A percentile compares a stretch with the other conserved stretches of the same genome.
These are phyloP conservation scores for Bovichtus diacanthus DNA, from an alignment of 2,797 vertebrate species.

Conservation along the genomic window DNA sequence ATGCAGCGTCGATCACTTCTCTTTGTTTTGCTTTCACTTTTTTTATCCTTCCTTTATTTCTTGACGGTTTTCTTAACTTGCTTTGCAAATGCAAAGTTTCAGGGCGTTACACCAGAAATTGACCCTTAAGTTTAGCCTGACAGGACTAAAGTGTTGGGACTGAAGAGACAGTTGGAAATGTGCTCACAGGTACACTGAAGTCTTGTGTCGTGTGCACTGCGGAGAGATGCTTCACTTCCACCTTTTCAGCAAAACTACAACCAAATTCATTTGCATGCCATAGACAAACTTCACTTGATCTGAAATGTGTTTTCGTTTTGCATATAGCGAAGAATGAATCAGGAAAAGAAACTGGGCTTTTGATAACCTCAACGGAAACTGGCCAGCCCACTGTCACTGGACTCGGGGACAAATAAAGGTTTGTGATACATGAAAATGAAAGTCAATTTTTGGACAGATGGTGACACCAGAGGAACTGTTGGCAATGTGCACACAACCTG, in stretches of 20 bases:
- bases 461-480: not conserved
- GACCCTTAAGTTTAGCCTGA: not conserved
- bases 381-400: not conserved
- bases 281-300: constrained; percentile 13
- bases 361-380: constrained; percentile 9
- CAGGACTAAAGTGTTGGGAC: too few relatives aligned
- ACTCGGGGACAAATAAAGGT: not conserved
- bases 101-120: not conserved
- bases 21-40: constrained; percentile 10
- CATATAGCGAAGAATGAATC: constrained; percentile 7
- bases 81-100: not conserved
- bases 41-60: not conserved
- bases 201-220: not conserved
- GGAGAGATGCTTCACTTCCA: not conserved
- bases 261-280: constrained; percentile 32
- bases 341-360: constrained; percentile 1
- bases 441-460: not conserved
- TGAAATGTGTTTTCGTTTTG: constrained; percentile 5
- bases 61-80: constrained; percentile 13
- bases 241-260: constrained; percentile 10
- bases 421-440: constrained; percentile 11
- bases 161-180: not conserved
- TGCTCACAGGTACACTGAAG: not conserved
- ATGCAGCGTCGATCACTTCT: constrained; percentile 1
- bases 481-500: not conserved